These are phyloP conservation scores for Champsocephalus esox DNA, from an alignment of 2,797 vertebrate genomes.

Conservation along the genomic window DNA sequence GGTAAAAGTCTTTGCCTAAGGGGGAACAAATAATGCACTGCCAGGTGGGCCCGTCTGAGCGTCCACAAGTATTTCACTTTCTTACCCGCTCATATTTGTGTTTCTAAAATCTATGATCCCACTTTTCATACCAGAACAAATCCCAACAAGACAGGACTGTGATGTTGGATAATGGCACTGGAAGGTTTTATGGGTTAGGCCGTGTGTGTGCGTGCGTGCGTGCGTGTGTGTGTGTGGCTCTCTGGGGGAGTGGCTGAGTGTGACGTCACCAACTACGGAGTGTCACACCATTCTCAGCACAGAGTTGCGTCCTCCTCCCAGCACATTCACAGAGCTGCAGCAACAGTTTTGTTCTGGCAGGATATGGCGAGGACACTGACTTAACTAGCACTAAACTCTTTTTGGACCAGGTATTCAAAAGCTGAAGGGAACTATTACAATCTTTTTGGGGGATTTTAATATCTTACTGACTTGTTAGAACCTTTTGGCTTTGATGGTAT, in stretches of 20 bases:
- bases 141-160: slow-evolving; percentile 24
- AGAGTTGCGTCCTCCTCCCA: slow-evolving; percentile 73
- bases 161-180: neutral
- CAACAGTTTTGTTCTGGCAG: slow-evolving; percentile 39
- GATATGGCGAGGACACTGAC: slow-evolving; percentile 26
- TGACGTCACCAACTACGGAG: slow-evolving; percentile 79
- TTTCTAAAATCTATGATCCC: neutral
- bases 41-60: slow-evolving; percentile 26
- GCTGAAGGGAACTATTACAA: neutral
- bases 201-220: slow-evolving; percentile 4
- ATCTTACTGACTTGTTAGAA: neutral
- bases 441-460: neutral
- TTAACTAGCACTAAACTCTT: slow-evolving; percentile 17
- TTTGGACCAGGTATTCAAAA: neutral
- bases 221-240: neutral
- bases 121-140: slow-evolving; percentile 8
- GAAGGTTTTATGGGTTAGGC: slow-evolving; percentile 28
- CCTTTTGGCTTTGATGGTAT: slow-evolving; percentile 27
- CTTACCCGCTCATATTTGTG: neutral
- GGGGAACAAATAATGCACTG: neutral
- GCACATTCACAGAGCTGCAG: slow-evolving; percentile 40
- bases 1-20: slow-evolving; percentile 7
- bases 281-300: slow-evolving; percentile 80
- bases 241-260: slow-evolving; percentile 69
- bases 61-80: slow-evolving; percentile 14